Percentiles rank a stretch among this genome's conserved stretches.
These are phyloP conservation scores for Gymnobelideus leadbeateri DNA, from an alignment of 2,113 vertebrate species.

Conservation along the genomic window DNA sequence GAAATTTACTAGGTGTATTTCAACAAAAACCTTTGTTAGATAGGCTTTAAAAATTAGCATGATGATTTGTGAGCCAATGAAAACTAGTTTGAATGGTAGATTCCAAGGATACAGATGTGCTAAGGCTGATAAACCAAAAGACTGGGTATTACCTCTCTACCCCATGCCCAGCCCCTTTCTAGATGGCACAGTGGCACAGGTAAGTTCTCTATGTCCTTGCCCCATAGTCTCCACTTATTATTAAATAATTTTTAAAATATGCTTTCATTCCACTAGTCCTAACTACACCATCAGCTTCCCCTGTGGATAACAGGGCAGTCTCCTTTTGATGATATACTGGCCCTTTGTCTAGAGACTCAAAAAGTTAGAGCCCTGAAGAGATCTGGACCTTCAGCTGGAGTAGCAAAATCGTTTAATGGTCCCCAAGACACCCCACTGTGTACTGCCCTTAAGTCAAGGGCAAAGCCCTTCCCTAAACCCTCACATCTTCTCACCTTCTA, in stretches of 20 bases:
- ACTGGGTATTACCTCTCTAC: not conserved
- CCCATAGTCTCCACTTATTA: not conserved
- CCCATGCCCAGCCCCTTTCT: not conserved
- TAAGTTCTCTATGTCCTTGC: not conserved
- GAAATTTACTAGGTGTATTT: not conserved
- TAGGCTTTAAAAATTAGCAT: not conserved
- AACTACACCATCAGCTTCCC: not conserved
- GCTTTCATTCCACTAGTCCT: not conserved
- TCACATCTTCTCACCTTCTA: not conserved
- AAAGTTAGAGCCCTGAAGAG: not conserved
- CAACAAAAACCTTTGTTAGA: not conserved
- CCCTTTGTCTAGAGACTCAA: too few species aligned
- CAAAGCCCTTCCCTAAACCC: not conserved
- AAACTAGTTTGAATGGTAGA: not conserved
- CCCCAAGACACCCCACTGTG: too few species aligned
- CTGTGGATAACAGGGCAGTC: not conserved
- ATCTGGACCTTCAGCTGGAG: too few species aligned
- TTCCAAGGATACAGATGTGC: not conserved
- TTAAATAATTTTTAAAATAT: not conserved
- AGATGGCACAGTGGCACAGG: not conserved
- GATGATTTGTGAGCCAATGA: not conserved
- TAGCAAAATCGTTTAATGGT: too few species aligned
- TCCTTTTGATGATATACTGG: not conserved
- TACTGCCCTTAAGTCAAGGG: not conserved
- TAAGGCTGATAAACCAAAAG: not conserved